Conservation (phyloP, 92 coral and sea anemone species). For the Epizoanthus scotinus region DNA sequence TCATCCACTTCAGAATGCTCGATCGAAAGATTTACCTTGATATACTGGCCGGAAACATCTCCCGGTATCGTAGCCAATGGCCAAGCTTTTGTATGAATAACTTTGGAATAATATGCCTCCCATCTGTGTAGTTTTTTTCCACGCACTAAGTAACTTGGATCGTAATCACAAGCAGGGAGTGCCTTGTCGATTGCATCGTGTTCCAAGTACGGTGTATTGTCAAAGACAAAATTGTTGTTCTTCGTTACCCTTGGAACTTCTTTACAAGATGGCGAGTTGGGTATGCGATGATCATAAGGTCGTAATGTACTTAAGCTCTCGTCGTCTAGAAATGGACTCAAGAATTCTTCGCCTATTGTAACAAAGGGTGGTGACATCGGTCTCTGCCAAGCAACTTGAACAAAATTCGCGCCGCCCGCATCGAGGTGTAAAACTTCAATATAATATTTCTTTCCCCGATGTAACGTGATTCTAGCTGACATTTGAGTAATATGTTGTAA, state of each 20-base stretch:
- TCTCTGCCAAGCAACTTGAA: constrained; percentile 14
- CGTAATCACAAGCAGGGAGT: constrained; percentile 9
- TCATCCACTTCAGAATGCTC: too few relatives aligned
- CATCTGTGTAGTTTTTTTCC: constrained; percentile 1
- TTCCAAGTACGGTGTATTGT: constrained; percentile 10
- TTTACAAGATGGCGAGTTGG: neutral
- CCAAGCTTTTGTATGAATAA: constrained; percentile 17
- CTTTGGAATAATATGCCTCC: constrained; percentile 8
- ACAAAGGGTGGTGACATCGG: neutral
- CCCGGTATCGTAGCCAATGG: neutral
- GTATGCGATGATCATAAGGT: constrained; percentile 24
- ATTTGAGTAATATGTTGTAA: neutral
- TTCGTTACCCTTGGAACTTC: neutral
- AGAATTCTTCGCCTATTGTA: neutral
- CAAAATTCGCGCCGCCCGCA: constrained; percentile 16
- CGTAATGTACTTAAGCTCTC: neutral
- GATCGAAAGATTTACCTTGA: too few relatives aligned
- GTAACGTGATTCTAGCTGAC: neutral
- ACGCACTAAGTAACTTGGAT: constrained; percentile 9
- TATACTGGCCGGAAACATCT: too few relatives aligned
- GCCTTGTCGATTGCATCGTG: constrained; percentile 3
- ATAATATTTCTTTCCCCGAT: constrained; percentile 3
- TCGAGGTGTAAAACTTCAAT: constrained; percentile 23
- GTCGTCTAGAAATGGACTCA: constrained; percentile 21
- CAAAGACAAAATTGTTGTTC: constrained; percentile 23